Evolutionary conservation across 1,140 invertebrate genomes (phyloP), one percentile per base, ranked within the genome.

Genomic region (Centruroides sculpturatus): DNA sequence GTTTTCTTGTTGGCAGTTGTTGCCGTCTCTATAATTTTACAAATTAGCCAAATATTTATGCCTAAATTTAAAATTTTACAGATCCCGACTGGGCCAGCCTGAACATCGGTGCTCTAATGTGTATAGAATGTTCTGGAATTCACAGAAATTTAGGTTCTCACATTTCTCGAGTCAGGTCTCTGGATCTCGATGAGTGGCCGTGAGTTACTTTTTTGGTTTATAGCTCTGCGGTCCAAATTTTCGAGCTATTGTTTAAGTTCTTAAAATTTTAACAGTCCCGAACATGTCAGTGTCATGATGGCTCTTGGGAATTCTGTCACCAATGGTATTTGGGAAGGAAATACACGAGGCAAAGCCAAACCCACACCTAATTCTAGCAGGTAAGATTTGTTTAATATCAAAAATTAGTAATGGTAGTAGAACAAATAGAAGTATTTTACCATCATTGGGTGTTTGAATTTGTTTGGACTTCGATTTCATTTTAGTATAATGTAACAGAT

Each of bases 161-260:
- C 73, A 88, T 98, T 72, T 95, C 91, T 0, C 83, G 90, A 75
- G 92, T 98, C 59, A 79, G 92, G 54, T 98, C 93, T 0, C 76
- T 98, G 54, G 89, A 94, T 70, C 76, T 99, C 47, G 95, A 98
- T 73, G 92, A 96, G 73, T 98, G 94, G 95, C 91, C 93, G 91
- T 95, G 82, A 92, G 90, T 92, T 23, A 23, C 70, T 53, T 36
- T 34, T 36, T 34, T 1, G 23, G 0, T 23, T 23, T 1, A 0
- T 23, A 23, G 23, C 23, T 23, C 23, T 23, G 1, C 2, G 2
- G 23, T 23, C 23, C 47, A 48, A 49, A 55, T 23, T 23, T 23
- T 23, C 23, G 2, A 23, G 23, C 23, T 2, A 23, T 23, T 23
- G 23, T 23, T 23, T 23, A 23, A 23, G 23, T 23, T 23, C 23